These are phyloP conservation scores for Microctenopoma stevenorrisi DNA, from an alignment of 2,797 vertebrate species.

Conservation along the genomic window DNA sequence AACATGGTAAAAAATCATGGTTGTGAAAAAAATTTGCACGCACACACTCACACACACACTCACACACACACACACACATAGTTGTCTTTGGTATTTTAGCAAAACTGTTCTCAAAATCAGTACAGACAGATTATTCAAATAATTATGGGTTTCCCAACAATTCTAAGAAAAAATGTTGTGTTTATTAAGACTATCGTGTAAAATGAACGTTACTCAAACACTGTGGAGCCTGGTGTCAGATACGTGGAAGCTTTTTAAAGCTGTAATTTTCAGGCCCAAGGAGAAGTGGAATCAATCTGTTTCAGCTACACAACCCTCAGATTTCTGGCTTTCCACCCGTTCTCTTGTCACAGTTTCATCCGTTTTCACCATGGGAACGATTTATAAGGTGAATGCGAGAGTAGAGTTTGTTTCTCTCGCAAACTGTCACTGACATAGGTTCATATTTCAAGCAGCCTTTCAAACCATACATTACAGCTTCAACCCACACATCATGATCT, in stretches of 20 bases:
- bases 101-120: background rate
- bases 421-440: constrained; percentile 44
- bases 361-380: constrained; percentile 32
- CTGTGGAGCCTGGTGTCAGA: background rate
- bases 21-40: no score
- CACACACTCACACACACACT: no score
- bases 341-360: constrained; percentile 50
- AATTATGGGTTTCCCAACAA: no score
- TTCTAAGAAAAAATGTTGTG: background rate
- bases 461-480: constrained; percentile 57
- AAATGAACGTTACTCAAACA: background rate
- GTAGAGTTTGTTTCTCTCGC: constrained; percentile 30
- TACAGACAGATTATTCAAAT: no score
- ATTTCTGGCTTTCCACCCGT: constrained; percentile 49
- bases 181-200: background rate
- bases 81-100: no score
- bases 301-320: constrained; percentile 34
- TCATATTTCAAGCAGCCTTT: constrained; percentile 62
- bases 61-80: no score
- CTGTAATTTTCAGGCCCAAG: no score
- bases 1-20: no score
- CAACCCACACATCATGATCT: constrained; percentile 59
- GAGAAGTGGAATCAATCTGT: constrained; percentile 26
- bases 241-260: background rate
- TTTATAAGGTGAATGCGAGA: constrained; percentile 54